Conservation (phyloP, 2,797 vertebrate species). For the Peromyscus aztecus region DNA sequence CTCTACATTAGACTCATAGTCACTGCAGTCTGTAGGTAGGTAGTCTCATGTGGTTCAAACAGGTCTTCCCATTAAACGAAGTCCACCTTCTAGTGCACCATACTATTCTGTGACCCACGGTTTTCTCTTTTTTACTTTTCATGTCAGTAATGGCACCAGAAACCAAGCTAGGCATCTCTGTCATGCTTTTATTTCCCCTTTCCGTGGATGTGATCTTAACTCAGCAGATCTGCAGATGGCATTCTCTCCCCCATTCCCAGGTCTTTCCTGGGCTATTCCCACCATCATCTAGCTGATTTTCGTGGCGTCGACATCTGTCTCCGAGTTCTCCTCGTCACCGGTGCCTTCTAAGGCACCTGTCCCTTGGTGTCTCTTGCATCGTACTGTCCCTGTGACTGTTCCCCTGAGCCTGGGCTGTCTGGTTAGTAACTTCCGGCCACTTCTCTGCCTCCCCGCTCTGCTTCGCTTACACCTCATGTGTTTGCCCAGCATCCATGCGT, state of each 20-base stretch:
- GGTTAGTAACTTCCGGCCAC: not conserved
- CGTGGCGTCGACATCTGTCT: not conserved
- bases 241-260: constrained; percentile 3
- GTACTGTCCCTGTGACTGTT: not conserved
- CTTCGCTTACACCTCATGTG: not conserved
- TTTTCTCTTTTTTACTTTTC: not conserved
- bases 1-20: not conserved
- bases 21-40: not conserved
- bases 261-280: not conserved
- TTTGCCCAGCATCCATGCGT: not conserved
- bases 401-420: not conserved
- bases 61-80: not conserved
- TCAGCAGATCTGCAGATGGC: not conserved
- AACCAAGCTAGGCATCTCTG: not conserved
- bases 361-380: not conserved
- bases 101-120: not conserved
- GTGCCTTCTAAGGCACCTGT: not conserved
- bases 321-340: not conserved
- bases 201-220: not conserved
- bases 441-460: not conserved
- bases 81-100: not conserved
- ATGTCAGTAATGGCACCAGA: not conserved
- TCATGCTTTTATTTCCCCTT: not conserved
- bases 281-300: not conserved
- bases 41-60: not conserved